Conservation (phyloP, 2,113 vertebrate genomes). For the Thomomys bottae region DNA sequence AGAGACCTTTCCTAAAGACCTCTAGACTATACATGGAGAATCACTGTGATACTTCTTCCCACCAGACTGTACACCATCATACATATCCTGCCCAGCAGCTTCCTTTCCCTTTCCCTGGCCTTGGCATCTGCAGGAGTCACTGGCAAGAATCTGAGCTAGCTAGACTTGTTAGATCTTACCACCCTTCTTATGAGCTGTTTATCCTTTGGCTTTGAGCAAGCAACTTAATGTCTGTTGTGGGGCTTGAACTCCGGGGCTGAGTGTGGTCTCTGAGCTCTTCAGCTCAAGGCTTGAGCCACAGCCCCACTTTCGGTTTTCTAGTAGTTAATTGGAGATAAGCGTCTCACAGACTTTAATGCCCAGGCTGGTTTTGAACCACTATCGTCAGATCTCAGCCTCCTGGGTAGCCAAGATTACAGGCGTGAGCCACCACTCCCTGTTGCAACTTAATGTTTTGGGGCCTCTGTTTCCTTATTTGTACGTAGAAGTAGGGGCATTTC, state of each 20-base stretch:
- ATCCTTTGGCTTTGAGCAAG: background rate
- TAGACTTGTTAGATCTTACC: background rate
- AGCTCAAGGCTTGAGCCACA: too few relatives aligned
- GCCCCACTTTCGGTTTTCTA: too few relatives aligned
- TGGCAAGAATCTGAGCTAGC: background rate
- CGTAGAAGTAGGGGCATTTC: background rate
- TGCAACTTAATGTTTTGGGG: background rate
- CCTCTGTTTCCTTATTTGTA: background rate
- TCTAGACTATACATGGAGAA: background rate
- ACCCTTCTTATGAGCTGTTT: background rate
- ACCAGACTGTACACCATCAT: background rate
- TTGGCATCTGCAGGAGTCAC: background rate
- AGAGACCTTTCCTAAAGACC: too few relatives aligned
- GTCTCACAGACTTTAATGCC: too few relatives aligned
- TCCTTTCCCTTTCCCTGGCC: background rate
- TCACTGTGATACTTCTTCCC: background rate
- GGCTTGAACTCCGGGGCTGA: too few relatives aligned
- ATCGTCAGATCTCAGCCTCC: too few relatives aligned
- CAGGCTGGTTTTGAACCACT: too few relatives aligned
- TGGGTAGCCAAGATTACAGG: too few relatives aligned
- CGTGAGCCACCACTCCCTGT: too few relatives aligned
- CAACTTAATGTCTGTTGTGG: background rate
- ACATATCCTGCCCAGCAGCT: background rate
- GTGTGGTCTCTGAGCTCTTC: too few relatives aligned
- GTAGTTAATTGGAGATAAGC: too few relatives aligned